A percentile compares a stretch with the other conserved stretches of the same genome.
phyloP scores from a whole-genome alignment of 1,140 invertebrate genomes.

The Trypoxylus dichotomus region DNA sequence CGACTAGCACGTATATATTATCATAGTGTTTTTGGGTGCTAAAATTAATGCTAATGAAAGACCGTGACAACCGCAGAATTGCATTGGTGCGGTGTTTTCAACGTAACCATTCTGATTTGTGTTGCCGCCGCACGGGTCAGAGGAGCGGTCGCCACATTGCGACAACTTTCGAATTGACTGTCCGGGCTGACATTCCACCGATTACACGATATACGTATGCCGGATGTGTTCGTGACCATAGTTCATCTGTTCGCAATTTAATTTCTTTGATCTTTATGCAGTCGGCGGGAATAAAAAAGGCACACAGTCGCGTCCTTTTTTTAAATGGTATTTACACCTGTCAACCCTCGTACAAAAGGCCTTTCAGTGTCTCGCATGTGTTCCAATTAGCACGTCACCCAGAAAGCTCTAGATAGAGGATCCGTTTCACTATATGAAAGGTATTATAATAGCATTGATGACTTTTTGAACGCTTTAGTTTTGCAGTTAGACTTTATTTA shows the following conservation, averaged over 20 bases:
- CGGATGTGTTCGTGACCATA: not conserved
- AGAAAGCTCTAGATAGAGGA: not conserved
- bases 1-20: not conserved
- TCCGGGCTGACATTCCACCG: not conserved
- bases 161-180: slow-evolving; percentile 6
- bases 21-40: not conserved
- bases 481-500: too few relatives aligned
- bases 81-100: not conserved
- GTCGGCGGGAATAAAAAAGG: not conserved
- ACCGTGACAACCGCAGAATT: not conserved
- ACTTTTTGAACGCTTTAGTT: too few relatives aligned
- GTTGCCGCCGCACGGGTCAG: not conserved
- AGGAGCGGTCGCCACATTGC: not conserved
- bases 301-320: not conserved
- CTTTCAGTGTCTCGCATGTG: not conserved
- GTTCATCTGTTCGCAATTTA: not conserved
- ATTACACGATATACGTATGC: not conserved
- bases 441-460: too few relatives aligned
- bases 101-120: not conserved
- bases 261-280: not conserved
- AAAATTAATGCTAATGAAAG: not conserved
- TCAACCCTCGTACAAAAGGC: not conserved
- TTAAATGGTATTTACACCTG: not conserved
- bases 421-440: too few relatives aligned
- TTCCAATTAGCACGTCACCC: not conserved